Evolutionary conservation across 2,797 vertebrate genomes (phyloP).

Genomic region (Furcifer pardalis): DNA sequence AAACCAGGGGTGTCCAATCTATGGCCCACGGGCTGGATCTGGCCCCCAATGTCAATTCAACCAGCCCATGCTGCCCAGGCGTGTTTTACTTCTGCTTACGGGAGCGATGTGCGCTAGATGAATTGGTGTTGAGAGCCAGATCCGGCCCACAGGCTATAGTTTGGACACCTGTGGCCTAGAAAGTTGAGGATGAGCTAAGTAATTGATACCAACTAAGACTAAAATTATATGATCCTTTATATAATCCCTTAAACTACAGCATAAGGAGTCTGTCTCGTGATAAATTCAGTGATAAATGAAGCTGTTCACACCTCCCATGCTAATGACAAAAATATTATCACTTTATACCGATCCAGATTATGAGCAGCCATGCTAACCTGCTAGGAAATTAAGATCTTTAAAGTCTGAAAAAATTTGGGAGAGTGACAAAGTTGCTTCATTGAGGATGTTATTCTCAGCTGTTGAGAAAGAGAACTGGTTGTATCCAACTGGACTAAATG

Average conservation of each 20-base stretch:
- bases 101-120: too few relatives aligned
- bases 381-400: slow-evolving; percentile 7
- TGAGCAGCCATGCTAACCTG: neutral
- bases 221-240: slow-evolving; percentile 20
- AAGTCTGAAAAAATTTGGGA: neutral
- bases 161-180: too few relatives aligned
- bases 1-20: too few relatives aligned
- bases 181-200: neutral
- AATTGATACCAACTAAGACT: neutral
- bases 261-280: slow-evolving; percentile 7
- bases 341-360: slow-evolving; percentile 11
- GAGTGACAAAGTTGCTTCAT: slow-evolving; percentile 7
- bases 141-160: too few relatives aligned
- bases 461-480: neutral
- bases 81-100: too few relatives aligned
- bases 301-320: slow-evolving; percentile 28
- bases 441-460: neutral
- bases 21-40: too few relatives aligned
- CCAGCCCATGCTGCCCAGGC: too few relatives aligned
- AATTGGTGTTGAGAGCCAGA: too few relatives aligned
- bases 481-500: slow-evolving; percentile 7
- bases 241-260: slow-evolving; percentile 28
- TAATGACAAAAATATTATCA: slow-evolving; percentile 22
- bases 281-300: slow-evolving; percentile 13
- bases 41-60: too few relatives aligned